Evolutionary conservation across 1,140 invertebrate genomes (phyloP), one percentile per base, ranked within the genome.

Genomic region (Drosophila oshimai): DNA sequence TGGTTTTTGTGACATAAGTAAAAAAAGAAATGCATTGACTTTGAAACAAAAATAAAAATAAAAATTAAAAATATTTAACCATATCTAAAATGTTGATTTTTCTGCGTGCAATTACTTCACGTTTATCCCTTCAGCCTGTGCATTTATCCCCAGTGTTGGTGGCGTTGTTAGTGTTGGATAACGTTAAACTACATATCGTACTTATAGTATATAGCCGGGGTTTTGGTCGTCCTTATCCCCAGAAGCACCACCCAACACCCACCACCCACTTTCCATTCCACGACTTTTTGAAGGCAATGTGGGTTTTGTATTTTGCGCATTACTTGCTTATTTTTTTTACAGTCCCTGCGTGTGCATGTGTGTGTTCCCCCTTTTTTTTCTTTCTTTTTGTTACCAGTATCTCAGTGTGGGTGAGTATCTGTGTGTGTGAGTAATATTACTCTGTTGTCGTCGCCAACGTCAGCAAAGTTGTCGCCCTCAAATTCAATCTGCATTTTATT

Each of bases 401-500:
- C 10, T 18, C 6, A 37, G 17, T 62, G 28, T 37, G 15, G 10
- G 41, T 28, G 24, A 28, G n/a, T 36, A 2, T 68, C 24, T 28
- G 33, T 36, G 37, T 44, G 22, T 64, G 55, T 57, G 47, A 60
- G 71, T 80, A 80, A 76, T 72, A 80, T 77, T 77, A 71, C 74
- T 77, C 67, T 71, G 50, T 76, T 71, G 75, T 55, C 70, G 57
- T 50, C 71, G 70, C 46, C 71, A 67, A 74, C 71, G 69, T 78
- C 74, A 78, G 74, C 68, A 78, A 78, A 72, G 54, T 78, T 78
- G 67, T 78, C 74, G 70, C 58, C 58, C 44, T 71, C 70, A 67
- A 74, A 83, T 84, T 83, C 79, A 83, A 83, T 83, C 79, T 79
- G 79, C 80, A 79, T 84, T 83, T 74, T 61, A 78, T 79, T 79